Conservation (phyloP, 2,888 invertebrate species). For the Temnothorax rugatulus region DNA sequence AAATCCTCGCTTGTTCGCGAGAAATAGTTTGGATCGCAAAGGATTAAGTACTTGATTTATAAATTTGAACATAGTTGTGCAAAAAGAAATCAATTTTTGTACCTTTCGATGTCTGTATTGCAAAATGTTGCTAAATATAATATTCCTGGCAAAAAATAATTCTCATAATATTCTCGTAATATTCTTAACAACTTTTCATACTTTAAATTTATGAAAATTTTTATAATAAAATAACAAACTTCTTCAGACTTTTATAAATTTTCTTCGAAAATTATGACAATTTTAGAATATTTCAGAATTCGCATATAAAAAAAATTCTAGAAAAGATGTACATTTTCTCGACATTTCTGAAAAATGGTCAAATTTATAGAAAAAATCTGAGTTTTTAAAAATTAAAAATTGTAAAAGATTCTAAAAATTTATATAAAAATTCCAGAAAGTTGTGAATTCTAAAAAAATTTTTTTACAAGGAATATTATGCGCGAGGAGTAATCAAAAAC, state of each 20-base stretch:
- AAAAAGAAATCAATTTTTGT: neutral
- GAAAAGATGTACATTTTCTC: neutral
- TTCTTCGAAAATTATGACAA: neutral
- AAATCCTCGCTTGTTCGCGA: neutral
- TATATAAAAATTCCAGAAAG: no score
- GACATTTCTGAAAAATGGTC: neutral
- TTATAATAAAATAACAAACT: neutral
- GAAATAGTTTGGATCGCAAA: neutral
- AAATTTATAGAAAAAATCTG: neutral
- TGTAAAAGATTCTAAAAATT: no score
- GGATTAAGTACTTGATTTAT: neutral
- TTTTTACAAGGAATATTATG: neutral
- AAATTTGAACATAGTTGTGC: neutral
- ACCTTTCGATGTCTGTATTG: neutral
- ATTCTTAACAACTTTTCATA: neutral
- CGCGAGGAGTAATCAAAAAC: no score
- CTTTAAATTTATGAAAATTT: neutral
- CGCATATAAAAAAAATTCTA: neutral
- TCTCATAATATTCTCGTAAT: neutral
- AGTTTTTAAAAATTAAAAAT: no score
- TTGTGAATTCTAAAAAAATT: neutral
- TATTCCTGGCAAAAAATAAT: neutral
- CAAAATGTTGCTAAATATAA: neutral
- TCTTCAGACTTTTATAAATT: neutral
- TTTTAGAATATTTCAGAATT: neutral